These are phyloP conservation scores for Holacanthella duospinosa DNA, from an alignment of 2,888 invertebrate genomes.

Conservation along the genomic window DNA sequence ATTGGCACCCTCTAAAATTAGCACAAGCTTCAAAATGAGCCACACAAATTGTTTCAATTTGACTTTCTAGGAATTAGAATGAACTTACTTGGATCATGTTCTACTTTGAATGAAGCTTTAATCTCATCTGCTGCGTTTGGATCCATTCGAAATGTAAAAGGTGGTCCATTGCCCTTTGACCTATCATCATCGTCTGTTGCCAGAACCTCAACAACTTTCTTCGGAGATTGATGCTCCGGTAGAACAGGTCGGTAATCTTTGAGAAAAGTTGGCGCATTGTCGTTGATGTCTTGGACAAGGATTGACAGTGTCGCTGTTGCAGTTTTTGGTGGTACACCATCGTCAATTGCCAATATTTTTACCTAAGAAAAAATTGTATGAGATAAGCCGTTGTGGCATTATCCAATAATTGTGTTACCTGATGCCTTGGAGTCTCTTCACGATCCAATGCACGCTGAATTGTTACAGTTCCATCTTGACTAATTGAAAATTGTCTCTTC, in stretches of 20 bases:
- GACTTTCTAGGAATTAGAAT: background rate
- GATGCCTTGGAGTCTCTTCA: conserved; percentile 89
- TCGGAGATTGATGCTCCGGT: conserved; percentile 82
- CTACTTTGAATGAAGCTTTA: conserved; percentile 86
- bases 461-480: conserved; percentile 87
- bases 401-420: no score
- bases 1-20: conserved; percentile 71
- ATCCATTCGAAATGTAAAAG: conserved; percentile 88
- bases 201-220: conserved; percentile 74
- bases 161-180: conserved; percentile 88
- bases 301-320: conserved; percentile 88
- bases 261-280: conserved; percentile 85
- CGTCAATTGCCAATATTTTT: conserved; percentile 89
- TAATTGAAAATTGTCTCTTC: conserved; percentile 85
- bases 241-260: conserved; percentile 86
- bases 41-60: background rate
- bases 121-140: conserved; percentile 89
- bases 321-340: conserved; percentile 83
- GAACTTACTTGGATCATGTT: conserved; percentile 80
- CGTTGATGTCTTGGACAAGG: conserved; percentile 89
- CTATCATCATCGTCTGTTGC: conserved; percentile 90
- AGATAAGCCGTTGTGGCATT: no score
- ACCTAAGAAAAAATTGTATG: conserved; percentile 47
- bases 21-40: background rate
- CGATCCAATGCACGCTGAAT: conserved; percentile 85